Conservation (phyloP, 2,113 vertebrate species). For the Brachirus orientalis region DNA sequence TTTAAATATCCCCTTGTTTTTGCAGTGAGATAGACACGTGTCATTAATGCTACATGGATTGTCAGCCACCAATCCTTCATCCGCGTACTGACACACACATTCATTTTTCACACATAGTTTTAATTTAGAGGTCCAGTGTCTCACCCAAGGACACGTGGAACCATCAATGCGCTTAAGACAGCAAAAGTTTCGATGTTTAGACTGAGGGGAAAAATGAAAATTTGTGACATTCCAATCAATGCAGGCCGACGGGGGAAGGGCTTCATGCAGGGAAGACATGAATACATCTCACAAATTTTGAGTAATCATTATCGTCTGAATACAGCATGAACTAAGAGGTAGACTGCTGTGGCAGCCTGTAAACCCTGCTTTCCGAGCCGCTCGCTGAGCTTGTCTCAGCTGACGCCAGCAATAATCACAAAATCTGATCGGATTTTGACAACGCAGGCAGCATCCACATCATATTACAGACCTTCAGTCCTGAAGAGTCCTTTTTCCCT, state of each 20-base stretch:
- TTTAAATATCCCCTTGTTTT: not conserved
- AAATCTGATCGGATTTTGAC: constrained; percentile 49
- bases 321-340: constrained; percentile 8
- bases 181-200: too few species aligned
- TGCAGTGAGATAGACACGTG: too few species aligned
- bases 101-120: too few species aligned
- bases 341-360: not conserved
- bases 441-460: too few species aligned
- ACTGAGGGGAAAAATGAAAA: not conserved
- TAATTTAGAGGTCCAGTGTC: too few species aligned
- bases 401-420: constrained; percentile 35
- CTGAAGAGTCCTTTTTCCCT: constrained; percentile 15
- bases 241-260: not conserved
- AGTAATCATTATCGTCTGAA: constrained; percentile 16
- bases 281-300: not conserved
- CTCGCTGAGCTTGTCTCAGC: constrained; percentile 12
- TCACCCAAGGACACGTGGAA: too few species aligned
- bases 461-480: constrained; percentile 25
- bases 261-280: not conserved
- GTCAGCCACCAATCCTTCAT: too few species aligned
- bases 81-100: too few species aligned
- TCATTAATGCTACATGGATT: too few species aligned
- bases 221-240: not conserved
- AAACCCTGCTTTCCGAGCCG: constrained; percentile 1
- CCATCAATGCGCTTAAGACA: too few species aligned